Evolutionary conservation across 1,140 invertebrate genomes (phyloP), one percentile per base, ranked within the genome.

Genomic region (Drosophila prosaltans): DNA sequence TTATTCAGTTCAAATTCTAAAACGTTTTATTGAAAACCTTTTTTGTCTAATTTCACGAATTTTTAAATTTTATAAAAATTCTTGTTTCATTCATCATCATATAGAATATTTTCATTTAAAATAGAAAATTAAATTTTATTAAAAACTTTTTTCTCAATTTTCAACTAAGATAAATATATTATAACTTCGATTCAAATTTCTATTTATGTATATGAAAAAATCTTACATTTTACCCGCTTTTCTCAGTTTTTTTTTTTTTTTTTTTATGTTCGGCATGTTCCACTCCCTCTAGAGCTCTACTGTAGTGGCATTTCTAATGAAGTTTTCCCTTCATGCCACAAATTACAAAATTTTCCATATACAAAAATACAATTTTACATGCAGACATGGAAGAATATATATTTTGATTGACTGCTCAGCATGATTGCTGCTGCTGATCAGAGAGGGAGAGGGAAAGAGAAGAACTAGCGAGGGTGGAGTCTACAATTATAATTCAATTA

Each of bases 401-500:
- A 68, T 69, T 60, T 79, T 86, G 83, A 86, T 88, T 86, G 82
- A 86, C 82, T 86, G 82, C 79, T 80, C 81, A 82, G 85, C 78
- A 85, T 85, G 81, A 77, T 78, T 63, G 70, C 43, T 70, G 74
- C 68, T 88, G 74, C 68, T 88, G 79, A 88, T 78, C 76, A 65
- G 57, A 59, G 81, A 58, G 62, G 74, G 64, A 55, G 65, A 39
- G 41, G 60, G 39, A 41, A 28, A 9, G n/a, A 30, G 43, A 64
- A 59, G 30, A 58, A 30, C 8, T 7, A 40, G 11, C 26, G 36
- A 41, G 70, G 28, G 71, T 74, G 72, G 66, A 58, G 67, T 62
- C 58, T 59, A 80, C 80, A 88, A 86, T 86, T 86, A 86, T 86
- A 86, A 86, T 88, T 86, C 83, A 88, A 86, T 86, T 86, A 86